Evolutionary conservation across 2,797 vertebrate genomes (phyloP).

Genomic region (Brotula barbata): DNA sequence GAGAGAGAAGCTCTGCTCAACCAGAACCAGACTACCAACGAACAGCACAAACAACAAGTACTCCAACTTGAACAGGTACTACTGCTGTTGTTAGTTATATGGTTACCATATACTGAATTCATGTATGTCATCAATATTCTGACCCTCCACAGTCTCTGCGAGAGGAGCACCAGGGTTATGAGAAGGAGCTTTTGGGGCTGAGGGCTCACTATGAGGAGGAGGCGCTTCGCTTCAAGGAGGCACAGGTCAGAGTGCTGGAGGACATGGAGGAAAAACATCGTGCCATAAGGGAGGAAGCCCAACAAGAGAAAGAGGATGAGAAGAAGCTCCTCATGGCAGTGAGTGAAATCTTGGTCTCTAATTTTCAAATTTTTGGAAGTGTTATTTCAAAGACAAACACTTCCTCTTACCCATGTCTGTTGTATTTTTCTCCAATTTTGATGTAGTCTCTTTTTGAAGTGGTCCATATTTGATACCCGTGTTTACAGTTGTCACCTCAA

Average conservation of each 20-base stretch:
- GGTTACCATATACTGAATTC: no score
- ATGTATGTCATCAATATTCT: neutral
- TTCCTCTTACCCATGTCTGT: no score
- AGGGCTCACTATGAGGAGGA: conserved; percentile 90
- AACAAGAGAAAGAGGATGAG: conserved; percentile 85
- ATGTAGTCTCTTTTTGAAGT: no score
- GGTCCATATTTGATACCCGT: no score
- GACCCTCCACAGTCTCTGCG: conserved; percentile 82
- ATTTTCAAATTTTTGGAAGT: no score
- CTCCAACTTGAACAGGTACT: conserved; percentile 91
- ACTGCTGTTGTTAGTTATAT: no score
- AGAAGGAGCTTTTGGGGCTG: conserved; percentile 89
- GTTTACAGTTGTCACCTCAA: no score
- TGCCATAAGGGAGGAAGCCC: conserved; percentile 83
- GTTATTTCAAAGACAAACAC: no score
- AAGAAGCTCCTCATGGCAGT: conserved; percentile 87
- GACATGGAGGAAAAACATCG: conserved; percentile 91
- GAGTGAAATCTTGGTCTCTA: conserved; percentile 57
- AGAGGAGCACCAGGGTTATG: conserved; percentile 92
- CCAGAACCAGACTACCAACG: conserved; percentile 88
- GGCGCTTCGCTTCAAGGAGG: conserved; percentile 84
- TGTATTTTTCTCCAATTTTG: no score
- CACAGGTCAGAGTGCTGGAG: conserved; percentile 88
- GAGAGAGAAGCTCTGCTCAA: conserved; percentile 89
- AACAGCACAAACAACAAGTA: conserved; percentile 92